A percentile compares a stretch with the other conserved stretches of the same genome.
Evolutionary conservation across 2,888 invertebrate genomes (phyloP).

Genomic region (Oligia latruncula): DNA sequence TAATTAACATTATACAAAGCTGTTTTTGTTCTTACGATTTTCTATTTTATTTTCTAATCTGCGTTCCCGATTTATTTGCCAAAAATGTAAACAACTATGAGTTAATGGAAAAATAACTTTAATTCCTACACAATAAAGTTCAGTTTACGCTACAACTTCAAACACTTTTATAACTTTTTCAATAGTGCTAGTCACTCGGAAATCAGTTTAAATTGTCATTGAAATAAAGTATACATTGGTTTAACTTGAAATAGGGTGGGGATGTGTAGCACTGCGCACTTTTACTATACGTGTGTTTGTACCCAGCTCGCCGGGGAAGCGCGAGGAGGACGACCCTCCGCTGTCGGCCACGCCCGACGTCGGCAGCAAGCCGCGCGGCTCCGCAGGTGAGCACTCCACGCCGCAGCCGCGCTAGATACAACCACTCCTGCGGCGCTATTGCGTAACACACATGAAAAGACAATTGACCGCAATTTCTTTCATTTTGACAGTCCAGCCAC

Average conservation of each 20-base stretch:
- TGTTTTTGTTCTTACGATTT: not conserved
- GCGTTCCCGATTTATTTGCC: too few species aligned
- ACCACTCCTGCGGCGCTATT: not conserved
- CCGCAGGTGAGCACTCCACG: constrained; percentile 13
- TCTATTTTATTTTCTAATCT: too few species aligned
- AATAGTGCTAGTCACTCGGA: too few species aligned
- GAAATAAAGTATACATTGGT: too few species aligned
- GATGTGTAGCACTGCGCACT: too few species aligned
- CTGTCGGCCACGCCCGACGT: constrained; percentile 83
- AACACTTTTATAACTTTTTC: too few species aligned
- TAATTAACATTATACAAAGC: not conserved
- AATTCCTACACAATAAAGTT: too few species aligned
- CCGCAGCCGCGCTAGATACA: not conserved
- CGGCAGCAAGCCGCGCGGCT: constrained; percentile 34
- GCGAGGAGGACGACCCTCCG: constrained; percentile 86
- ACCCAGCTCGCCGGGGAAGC: constrained; percentile 85
- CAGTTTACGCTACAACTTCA: too few species aligned
- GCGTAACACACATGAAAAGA: not conserved
- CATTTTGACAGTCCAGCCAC: not conserved
- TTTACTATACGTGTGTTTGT: not conserved
- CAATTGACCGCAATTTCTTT: not conserved
- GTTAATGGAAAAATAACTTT: too few species aligned
- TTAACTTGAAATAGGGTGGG: too few species aligned
- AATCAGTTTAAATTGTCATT: too few species aligned
- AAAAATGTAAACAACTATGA: too few species aligned